phyloP scores from a whole-genome alignment of 1,140 invertebrate species.

The Amphibalanus amphitrite region DNA sequence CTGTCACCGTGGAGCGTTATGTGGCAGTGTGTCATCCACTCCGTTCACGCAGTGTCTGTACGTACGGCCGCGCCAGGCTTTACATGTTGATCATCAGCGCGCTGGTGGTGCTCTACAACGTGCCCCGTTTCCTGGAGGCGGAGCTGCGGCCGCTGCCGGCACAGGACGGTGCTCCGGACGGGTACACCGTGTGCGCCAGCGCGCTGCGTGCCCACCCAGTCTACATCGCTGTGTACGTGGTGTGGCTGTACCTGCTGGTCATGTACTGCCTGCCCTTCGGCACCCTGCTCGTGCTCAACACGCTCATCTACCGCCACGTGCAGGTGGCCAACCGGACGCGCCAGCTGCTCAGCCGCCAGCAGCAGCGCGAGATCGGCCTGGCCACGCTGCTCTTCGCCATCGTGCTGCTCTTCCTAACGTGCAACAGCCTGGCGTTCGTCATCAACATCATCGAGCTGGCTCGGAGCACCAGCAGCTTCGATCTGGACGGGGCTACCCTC shows the following conservation, averaged over 20 bases:
- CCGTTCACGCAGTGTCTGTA: conserved; percentile 68
- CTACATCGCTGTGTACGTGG: conserved; percentile 73
- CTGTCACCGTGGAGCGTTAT: conserved; percentile 87
- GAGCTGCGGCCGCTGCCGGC: no score
- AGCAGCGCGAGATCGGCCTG: conserved; percentile 53
- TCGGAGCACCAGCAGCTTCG: no score
- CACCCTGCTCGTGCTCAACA: conserved; percentile 66
- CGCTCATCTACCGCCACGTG: conserved; percentile 66
- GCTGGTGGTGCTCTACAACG: conserved; percentile 70
- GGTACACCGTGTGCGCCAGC: no score
- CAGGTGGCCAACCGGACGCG: conserved; percentile 59
- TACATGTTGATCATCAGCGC: conserved; percentile 67
- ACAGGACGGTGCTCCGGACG: no score
- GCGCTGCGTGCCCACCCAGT: conserved; percentile 46
- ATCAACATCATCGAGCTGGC: conserved; percentile 32
- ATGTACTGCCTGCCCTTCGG: conserved; percentile 81
- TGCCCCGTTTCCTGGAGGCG: conserved; percentile 51
- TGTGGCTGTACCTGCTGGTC: conserved; percentile 78
- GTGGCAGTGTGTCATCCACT: conserved; percentile 91
- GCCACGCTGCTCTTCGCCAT: conserved; percentile 38
- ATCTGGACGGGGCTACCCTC: no score
- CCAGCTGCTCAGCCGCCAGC: conserved; percentile 47
- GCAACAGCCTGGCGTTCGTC: conserved; percentile 34
- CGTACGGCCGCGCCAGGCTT: conserved; percentile 65
- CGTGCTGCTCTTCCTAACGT: conserved; percentile 36